phyloP scores from a whole-genome alignment of 1,140 invertebrate species.

The Drosophila fuyamai region DNA sequence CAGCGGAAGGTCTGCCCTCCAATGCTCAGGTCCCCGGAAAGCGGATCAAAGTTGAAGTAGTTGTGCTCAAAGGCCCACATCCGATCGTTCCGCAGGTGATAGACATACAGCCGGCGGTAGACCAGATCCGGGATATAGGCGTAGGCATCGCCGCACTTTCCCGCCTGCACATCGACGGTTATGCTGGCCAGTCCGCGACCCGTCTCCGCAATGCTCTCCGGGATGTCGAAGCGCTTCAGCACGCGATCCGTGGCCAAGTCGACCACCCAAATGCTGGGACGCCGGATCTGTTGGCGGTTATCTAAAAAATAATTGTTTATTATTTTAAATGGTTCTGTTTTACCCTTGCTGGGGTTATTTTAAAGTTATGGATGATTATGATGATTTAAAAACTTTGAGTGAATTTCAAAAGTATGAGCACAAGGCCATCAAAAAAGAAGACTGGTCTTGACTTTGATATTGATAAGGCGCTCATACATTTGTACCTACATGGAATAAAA shows the following conservation, averaged over 20 bases:
- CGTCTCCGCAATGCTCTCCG: constrained; percentile 67
- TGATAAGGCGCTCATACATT: not conserved
- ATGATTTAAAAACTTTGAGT: too few species aligned
- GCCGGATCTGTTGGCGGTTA: constrained; percentile 86
- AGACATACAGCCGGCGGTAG: constrained; percentile 89
- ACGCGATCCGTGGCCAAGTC: constrained; percentile 87
- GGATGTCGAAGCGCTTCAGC: constrained; percentile 73
- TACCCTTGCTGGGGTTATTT: too few species aligned
- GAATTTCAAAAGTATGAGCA: too few species aligned
- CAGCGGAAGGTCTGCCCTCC: constrained; percentile 89
- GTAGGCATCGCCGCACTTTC: constrained; percentile 88
- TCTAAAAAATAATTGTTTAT: constrained; percentile 77
- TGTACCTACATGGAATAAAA: too few species aligned
- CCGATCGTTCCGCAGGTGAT: constrained; percentile 85
- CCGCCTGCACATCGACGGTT: constrained; percentile 87
- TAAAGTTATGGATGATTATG: too few species aligned
- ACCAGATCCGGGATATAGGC: constrained; percentile 90
- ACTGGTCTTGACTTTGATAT: not conserved
- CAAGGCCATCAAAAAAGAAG: not conserved
- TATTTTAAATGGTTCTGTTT: not conserved
- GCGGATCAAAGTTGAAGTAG: constrained; percentile 90
- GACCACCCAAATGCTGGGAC: constrained; percentile 88
- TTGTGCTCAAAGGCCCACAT: constrained; percentile 90
- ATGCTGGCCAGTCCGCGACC: constrained; percentile 87
- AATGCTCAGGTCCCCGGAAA: constrained; percentile 88